Percentiles rank a stretch among this genome's conserved stretches.
Conservation (phyloP, 2,888 invertebrate species). For the Caenorhabditis sulstoni region DNA sequence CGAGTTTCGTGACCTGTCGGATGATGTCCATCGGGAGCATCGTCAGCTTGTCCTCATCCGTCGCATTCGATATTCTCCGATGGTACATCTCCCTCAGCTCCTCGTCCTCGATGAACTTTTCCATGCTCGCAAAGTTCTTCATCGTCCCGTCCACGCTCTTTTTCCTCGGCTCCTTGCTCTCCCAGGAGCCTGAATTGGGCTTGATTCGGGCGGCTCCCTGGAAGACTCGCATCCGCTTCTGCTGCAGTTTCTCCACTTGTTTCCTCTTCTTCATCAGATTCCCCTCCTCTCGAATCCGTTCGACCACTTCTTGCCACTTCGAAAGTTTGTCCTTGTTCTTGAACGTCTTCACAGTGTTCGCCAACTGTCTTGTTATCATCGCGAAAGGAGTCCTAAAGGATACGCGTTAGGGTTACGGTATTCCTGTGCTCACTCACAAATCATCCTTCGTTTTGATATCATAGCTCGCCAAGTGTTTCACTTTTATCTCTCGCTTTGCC, state of each 20-base stretch:
- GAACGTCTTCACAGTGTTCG: slow-evolving; percentile 31
- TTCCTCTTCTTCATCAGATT: slow-evolving; percentile 30
- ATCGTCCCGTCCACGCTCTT: background rate
- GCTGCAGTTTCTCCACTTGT: slow-evolving; percentile 30
- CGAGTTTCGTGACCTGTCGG: slow-evolving; percentile 61
- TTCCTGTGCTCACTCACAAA: background rate
- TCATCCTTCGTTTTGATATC: slow-evolving; percentile 35
- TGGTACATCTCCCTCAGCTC: slow-evolving; percentile 51
- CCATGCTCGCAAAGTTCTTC: slow-evolving; percentile 29
- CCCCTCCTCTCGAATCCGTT: slow-evolving; percentile 23
- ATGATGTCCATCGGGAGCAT: slow-evolving; percentile 55
- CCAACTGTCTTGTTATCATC: slow-evolving; percentile 30
- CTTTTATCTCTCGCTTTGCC: slow-evolving; percentile 29
- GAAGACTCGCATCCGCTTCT: slow-evolving; percentile 29
- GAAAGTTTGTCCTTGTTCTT: slow-evolving; percentile 34
- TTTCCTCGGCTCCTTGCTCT: background rate
- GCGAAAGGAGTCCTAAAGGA: slow-evolving; percentile 31
- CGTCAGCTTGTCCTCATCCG: slow-evolving; percentile 54
- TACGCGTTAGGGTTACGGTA: background rate
- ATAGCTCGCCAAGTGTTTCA: slow-evolving; percentile 24
- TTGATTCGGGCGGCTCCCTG: slow-evolving; percentile 14
- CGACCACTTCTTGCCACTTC: slow-evolving; percentile 48
- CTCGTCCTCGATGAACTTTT: slow-evolving; percentile 53
- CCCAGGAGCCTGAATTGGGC: background rate
- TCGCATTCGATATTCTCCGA: slow-evolving; percentile 50